phyloP scores from a whole-genome alignment of 2,888 invertebrate genomes.

The Margaritifera margaritifera region DNA sequence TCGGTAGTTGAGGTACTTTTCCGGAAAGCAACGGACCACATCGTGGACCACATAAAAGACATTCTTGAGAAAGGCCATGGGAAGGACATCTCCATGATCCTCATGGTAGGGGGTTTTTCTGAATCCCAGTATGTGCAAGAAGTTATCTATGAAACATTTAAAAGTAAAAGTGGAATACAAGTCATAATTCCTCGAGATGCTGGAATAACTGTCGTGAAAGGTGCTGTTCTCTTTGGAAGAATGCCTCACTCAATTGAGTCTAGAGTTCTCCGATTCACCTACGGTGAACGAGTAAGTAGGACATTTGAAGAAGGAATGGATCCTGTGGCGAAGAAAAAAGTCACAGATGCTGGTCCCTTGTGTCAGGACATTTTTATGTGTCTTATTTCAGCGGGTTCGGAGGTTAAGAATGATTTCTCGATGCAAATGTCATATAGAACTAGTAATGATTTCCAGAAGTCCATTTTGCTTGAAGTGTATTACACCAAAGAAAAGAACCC shows the following conservation, averaged over 20 bases:
- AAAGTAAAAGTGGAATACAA: background rate
- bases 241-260: conserved; percentile 8
- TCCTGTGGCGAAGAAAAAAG: conserved; percentile 5
- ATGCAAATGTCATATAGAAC: no score
- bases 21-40: conserved; percentile 7
- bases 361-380: conserved; percentile 14
- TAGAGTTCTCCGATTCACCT: conserved; percentile 14
- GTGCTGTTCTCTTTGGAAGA: conserved; percentile 20
- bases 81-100: conserved; percentile 13
- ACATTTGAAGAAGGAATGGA: conserved; percentile 4
- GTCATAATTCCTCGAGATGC: conserved; percentile 16
- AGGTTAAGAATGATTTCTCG: no score
- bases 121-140: conserved; percentile 22
- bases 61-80: conserved; percentile 11
- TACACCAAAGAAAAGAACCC: no score
- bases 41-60: conserved; percentile 12
- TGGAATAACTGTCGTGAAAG: conserved; percentile 22
- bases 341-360: background rate
- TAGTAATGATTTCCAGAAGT: no score
- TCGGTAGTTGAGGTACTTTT: conserved; percentile 9
- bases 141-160: conserved; percentile 8
- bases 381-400: no score
- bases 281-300: conserved; percentile 19
- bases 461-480: no score
- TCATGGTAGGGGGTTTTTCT: conserved; percentile 27